These are phyloP conservation scores for Acridotheres tristis DNA, from an alignment of 2,797 vertebrate genomes.

Conservation along the genomic window DNA sequence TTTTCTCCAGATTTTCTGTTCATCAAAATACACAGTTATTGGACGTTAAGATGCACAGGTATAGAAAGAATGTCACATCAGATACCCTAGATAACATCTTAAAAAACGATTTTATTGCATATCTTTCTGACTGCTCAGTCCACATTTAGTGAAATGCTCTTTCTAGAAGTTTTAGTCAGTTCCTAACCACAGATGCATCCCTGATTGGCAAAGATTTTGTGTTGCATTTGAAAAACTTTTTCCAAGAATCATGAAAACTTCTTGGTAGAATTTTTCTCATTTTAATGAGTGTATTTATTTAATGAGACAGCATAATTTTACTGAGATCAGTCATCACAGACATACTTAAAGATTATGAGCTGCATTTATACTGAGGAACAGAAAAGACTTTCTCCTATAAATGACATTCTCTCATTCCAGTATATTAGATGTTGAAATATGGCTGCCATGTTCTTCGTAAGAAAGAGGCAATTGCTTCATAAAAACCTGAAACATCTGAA, in stretches of 20 bases:
- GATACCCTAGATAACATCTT: not conserved
- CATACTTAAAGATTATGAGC: not conserved
- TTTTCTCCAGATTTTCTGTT: not conserved
- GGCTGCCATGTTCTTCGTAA: not conserved
- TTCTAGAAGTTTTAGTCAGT: not conserved
- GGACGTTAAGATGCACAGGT: not conserved
- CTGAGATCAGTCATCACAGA: not conserved
- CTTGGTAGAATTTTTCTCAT: not conserved
- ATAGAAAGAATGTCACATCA: not conserved
- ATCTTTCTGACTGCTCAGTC: not conserved
- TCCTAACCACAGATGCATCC: not conserved
- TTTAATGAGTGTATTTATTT: not conserved
- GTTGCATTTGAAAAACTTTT: not conserved
- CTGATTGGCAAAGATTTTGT: not conserved
- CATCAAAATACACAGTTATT: not conserved
- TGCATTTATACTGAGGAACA: not conserved
- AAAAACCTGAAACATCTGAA: not conserved
- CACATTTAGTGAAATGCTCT: not conserved
- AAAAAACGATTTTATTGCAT: not conserved
- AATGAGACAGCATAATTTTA: not conserved
- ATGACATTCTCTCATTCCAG: not conserved
- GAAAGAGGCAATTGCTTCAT: not conserved
- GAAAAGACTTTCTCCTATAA: not conserved
- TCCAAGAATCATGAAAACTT: not conserved
- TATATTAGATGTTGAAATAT: not conserved